These are phyloP conservation scores for Kuschelorhynchus macadamiae DNA, from an alignment of 2,888 invertebrate species.

Conservation along the genomic window DNA sequence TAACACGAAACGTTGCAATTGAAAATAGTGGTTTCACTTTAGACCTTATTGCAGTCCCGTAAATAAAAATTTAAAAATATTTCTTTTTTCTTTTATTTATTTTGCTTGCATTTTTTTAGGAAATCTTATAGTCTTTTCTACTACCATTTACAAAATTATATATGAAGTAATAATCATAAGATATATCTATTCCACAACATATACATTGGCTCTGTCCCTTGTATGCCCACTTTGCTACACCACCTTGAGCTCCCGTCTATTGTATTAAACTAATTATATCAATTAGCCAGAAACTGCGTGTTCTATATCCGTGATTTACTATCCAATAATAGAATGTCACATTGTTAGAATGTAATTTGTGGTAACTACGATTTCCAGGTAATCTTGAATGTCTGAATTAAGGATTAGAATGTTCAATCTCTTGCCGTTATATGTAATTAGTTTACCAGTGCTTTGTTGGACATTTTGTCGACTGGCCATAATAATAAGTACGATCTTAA, in stretches of 20 bases:
- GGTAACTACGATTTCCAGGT: constrained; percentile 24
- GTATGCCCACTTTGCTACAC: constrained; percentile 10
- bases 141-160: too few relatives aligned
- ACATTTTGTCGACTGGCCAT: too few relatives aligned
- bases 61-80: too few relatives aligned
- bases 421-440: too few relatives aligned
- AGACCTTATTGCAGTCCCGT: too few relatives aligned
- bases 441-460: too few relatives aligned
- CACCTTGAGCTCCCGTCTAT: constrained; percentile 31
- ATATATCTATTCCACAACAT: neutral
- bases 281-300: constrained; percentile 40
- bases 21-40: too few relatives aligned
- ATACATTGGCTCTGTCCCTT: constrained; percentile 14
- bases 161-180: neutral
- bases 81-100: too few relatives aligned
- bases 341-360: constrained; percentile 42
- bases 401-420: neutral
- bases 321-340: constrained; percentile 40
- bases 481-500: too few relatives aligned
- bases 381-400: constrained; percentile 19
- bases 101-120: too few relatives aligned
- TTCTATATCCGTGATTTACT: constrained; percentile 44
- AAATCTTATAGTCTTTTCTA: too few relatives aligned
- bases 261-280: constrained; percentile 40
- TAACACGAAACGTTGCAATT: too few relatives aligned